Conservation (phyloP, 53 echinoderm and acorn worm genomes). For the Pentamera pediparva region DNA sequence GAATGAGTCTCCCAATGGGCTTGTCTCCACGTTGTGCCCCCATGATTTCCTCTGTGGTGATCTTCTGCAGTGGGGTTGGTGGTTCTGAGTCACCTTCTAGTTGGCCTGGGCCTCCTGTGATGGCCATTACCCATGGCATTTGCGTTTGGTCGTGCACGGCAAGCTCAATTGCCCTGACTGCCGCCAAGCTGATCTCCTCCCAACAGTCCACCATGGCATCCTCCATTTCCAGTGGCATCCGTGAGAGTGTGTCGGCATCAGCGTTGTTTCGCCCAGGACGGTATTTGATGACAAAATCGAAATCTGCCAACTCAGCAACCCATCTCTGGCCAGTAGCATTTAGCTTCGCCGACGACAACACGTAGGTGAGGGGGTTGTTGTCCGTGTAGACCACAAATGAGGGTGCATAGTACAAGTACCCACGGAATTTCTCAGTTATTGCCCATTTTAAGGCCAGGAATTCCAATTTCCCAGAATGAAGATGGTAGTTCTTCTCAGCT, state of each 20-base stretch:
- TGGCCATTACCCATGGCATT: slow-evolving; percentile 24
- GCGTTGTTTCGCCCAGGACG: slow-evolving; percentile 33
- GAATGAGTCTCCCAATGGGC: slow-evolving; percentile 4
- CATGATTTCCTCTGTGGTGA: slow-evolving; percentile 13
- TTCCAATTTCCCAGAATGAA: slow-evolving; percentile 45
- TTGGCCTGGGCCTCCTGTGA: slow-evolving; percentile 18
- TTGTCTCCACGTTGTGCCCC: slow-evolving; percentile 20
- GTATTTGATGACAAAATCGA: slow-evolving; percentile 44
- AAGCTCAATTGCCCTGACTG: neutral
- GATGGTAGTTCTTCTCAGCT: slow-evolving; percentile 59
- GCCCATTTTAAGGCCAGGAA: slow-evolving; percentile 43
- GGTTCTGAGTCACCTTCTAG: too few relatives aligned
- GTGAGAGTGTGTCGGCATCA: slow-evolving; percentile 50
- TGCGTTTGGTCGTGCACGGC: neutral
- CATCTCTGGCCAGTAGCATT: slow-evolving; percentile 46
- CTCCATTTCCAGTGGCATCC: slow-evolving; percentile 22
- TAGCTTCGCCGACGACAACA: slow-evolving; percentile 33
- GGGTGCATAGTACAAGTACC: slow-evolving; percentile 31
- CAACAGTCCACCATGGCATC: slow-evolving; percentile 16
- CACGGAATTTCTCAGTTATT: slow-evolving; percentile 37
- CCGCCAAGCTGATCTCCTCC: neutral
- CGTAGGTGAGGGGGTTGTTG: slow-evolving; percentile 37
- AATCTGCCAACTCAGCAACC: slow-evolving; percentile 53
- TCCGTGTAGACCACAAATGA: slow-evolving; percentile 34
- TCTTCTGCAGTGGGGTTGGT: neutral